phyloP scores from a whole-genome alignment of 2,888 invertebrate genomes.

The Cryptosula pallasiana region DNA sequence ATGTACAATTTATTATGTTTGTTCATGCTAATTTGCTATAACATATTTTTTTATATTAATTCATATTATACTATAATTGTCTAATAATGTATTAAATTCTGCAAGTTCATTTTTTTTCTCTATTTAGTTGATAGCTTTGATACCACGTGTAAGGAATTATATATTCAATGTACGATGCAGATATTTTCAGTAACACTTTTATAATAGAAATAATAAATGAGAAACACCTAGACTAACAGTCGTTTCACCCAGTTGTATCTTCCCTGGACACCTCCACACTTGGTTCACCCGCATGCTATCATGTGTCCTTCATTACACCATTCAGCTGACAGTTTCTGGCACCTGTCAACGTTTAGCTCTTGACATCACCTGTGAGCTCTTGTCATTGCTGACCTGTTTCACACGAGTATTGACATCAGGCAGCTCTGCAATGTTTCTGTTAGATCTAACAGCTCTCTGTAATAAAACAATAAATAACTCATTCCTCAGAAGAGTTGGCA shows the following conservation, averaged over 20 bases:
- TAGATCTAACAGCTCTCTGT: constrained; percentile 12
- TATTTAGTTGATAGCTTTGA: background rate
- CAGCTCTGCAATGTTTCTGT: constrained; percentile 10
- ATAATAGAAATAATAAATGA: background rate
- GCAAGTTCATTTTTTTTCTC: background rate
- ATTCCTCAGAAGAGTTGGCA: no score
- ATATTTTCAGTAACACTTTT: background rate
- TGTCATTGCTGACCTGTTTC: background rate
- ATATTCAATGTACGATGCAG: background rate
- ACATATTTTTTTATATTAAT: background rate
- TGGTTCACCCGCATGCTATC: no score
- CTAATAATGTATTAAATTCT: background rate
- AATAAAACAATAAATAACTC: no score
- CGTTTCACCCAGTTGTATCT: no score
- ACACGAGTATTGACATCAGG: background rate
- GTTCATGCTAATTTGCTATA: no score
- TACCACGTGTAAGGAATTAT: no score
- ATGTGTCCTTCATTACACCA: no score
- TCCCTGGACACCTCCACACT: no score
- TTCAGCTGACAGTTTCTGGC: no score
- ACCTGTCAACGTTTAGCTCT: background rate
- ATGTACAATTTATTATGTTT: no score
- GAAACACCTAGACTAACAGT: no score
- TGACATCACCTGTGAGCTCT: background rate
- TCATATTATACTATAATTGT: background rate